A percentile compares a stretch with the other conserved stretches of the same genome.
These are phyloP conservation scores for Prunella fulvescens DNA, from an alignment of 2,113 vertebrate species.

Conservation along the genomic window DNA sequence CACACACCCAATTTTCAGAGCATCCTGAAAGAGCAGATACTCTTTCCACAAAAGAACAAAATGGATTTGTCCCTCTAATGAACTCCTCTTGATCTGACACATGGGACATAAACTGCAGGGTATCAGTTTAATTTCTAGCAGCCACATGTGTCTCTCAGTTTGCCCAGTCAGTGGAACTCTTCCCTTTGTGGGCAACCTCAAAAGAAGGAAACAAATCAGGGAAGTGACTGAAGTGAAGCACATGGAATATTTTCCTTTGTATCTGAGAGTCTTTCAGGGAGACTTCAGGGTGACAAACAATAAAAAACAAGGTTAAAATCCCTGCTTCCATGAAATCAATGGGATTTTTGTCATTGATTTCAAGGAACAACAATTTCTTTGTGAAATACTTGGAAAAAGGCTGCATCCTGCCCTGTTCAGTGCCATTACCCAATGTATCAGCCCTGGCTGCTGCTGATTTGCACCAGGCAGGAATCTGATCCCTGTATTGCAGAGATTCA, in stretches of 20 bases:
- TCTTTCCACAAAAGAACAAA: not conserved
- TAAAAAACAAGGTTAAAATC: not conserved
- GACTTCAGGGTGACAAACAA: not conserved
- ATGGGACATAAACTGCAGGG: not conserved
- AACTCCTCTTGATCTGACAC: not conserved
- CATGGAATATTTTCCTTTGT: not conserved
- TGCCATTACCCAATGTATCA: not conserved
- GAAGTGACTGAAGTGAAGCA: not conserved
- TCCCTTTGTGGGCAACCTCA: not conserved
- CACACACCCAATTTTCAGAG: not conserved
- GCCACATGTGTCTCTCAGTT: not conserved
- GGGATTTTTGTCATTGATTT: not conserved
- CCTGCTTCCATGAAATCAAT: not conserved
- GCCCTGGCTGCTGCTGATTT: not conserved
- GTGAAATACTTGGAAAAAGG: not conserved
- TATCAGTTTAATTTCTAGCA: not conserved
- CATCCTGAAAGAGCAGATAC: not conserved
- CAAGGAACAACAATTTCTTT: not conserved
- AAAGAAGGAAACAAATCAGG: not conserved
- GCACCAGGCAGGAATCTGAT: not conserved
- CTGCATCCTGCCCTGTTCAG: not conserved
- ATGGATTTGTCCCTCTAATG: not conserved
- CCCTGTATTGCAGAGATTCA: not conserved
- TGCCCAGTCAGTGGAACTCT: not conserved
- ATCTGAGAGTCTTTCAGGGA: not conserved